A percentile compares a stretch with the other conserved stretches of the same genome.
Evolutionary conservation across 2,888 invertebrate genomes (phyloP).

Genomic region (Kuschelorhynchus macadamiae): DNA sequence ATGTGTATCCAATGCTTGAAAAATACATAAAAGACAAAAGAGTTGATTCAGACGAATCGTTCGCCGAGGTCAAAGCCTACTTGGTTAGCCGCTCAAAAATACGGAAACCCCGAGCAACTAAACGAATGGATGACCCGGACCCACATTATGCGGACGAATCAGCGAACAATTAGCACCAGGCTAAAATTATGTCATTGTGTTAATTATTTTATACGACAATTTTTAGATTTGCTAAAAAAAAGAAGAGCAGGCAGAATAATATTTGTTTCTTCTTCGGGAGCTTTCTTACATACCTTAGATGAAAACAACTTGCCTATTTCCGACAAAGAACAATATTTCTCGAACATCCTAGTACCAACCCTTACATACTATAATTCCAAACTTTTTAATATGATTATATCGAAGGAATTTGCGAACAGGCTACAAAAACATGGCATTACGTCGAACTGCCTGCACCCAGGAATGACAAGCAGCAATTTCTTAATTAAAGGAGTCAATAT

Average conservation of each 20-base stretch:
- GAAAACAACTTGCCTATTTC: conserved; percentile 41
- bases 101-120: no score
- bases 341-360: conserved; percentile 15
- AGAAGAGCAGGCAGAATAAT: conserved; percentile 41
- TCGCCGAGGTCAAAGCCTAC: no score
- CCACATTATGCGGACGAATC: no score
- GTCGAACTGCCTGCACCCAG: conserved; percentile 55
- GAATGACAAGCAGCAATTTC: conserved; percentile 55
- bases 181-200: no score
- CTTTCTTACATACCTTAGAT: conserved; percentile 32
- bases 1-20: no score
- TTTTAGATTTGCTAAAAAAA: conserved; percentile 44
- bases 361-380: conserved; percentile 57
- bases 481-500: conserved; percentile 39
- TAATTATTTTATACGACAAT: background rate
- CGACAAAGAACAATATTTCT: background rate
- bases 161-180: no score
- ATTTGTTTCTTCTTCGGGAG: conserved; percentile 42
- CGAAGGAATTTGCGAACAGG: conserved; percentile 51
- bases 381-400: conserved; percentile 56
- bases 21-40: no score
- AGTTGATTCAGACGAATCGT: no score
- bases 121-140: no score
- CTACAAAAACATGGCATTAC: conserved; percentile 44
- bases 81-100: no score